Conservation (phyloP, 2,113 vertebrate species). For the Oreotrochilus melanogaster region DNA sequence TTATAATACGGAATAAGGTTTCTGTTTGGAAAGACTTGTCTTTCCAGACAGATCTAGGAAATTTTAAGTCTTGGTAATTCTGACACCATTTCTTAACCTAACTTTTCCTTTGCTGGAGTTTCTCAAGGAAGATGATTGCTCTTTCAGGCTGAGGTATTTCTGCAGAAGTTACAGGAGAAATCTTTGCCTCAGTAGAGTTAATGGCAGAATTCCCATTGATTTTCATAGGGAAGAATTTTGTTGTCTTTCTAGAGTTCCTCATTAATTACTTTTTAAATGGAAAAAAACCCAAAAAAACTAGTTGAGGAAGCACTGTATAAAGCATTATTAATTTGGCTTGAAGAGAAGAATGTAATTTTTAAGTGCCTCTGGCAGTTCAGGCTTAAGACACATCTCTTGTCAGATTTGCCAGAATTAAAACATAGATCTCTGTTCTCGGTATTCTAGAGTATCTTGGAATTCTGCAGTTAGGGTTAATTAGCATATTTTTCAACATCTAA, state of each 20-base stretch:
- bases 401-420: conserved; percentile 8
- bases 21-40: neutral
- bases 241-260: neutral
- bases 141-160: neutral
- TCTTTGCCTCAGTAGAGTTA: neutral
- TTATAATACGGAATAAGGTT: neutral
- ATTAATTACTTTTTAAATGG: neutral
- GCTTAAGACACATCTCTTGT: neutral
- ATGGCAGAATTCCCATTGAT: neutral
- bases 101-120: neutral
- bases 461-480: neutral
- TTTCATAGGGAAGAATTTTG: neutral
- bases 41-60: neutral
- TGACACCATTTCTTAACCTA: neutral
- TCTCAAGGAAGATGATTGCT: neutral
- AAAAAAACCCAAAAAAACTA: neutral
- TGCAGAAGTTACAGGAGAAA: neutral
- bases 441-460: neutral
- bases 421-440: neutral
- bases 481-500: neutral
- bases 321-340: neutral
- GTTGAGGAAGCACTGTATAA: neutral
- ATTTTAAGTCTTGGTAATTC: neutral
- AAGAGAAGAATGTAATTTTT: neutral
- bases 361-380: neutral